A percentile compares a stretch with the other conserved stretches of the same genome.
phyloP scores from a whole-genome alignment of 2,888 invertebrate species.

The Morpho achilles region DNA sequence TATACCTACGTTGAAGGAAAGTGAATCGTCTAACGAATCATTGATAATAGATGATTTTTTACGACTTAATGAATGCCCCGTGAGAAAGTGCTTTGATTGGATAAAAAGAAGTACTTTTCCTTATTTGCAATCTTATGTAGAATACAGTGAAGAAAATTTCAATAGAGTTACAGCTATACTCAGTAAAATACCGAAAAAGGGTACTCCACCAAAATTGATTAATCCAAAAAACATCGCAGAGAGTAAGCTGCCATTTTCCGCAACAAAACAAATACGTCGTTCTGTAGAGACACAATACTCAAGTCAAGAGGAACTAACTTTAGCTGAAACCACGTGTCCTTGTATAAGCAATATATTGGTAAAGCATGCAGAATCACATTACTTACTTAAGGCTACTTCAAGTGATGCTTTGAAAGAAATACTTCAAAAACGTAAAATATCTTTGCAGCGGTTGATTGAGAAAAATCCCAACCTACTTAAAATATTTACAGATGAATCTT shows the following conservation, averaged over 20 bases:
- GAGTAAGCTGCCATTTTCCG: conserved; percentile 49
- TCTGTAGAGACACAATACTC: conserved; percentile 59
- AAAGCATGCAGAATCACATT: conserved; percentile 17
- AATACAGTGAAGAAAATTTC: conserved; percentile 61
- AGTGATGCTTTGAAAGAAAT: conserved; percentile 36
- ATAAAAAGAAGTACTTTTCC: conserved; percentile 43
- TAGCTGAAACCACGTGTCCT: conserved; percentile 38
- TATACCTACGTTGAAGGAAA: conserved; percentile 21
- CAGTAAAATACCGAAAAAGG: conserved; percentile 28
- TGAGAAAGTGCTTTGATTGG: conserved; percentile 24
- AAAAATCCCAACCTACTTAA: conserved; percentile 55
- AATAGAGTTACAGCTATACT: conserved; percentile 45
- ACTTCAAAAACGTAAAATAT: conserved; percentile 43
- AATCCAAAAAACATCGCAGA: conserved; percentile 41
- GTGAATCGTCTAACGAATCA: conserved; percentile 48
- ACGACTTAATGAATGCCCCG: conserved; percentile 29
- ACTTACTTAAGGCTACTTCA: conserved; percentile 21
- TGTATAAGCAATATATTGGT: conserved; percentile 36
- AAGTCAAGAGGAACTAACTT: conserved; percentile 49
- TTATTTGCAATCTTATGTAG: conserved; percentile 46
- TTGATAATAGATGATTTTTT: conserved; percentile 46
- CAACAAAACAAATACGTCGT: conserved; percentile 46
- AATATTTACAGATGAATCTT: conserved; percentile 61
- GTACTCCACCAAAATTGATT: conserved; percentile 35
- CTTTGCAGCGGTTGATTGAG: conserved; percentile 45